phyloP scores from a whole-genome alignment of 30 jellyfish, hydroid and myxozoan genomes.

The Sanderia malayensis region DNA sequence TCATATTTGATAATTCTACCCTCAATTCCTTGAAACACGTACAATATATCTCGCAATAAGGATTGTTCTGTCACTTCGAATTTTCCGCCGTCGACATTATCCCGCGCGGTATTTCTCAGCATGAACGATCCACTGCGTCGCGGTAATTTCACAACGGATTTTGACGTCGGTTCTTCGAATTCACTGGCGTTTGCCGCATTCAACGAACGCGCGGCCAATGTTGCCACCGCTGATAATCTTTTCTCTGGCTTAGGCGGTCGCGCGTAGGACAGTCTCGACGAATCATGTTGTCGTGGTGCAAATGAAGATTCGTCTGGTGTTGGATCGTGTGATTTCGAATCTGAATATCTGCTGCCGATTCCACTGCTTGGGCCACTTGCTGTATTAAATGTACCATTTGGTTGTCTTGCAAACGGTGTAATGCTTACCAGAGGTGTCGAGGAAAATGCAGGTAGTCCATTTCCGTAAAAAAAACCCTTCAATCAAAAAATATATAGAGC shows the following conservation, averaged over 20 bases:
- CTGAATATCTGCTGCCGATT: constrained; percentile 74
- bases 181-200: constrained; percentile 50
- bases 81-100: constrained; percentile 74
- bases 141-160: constrained; percentile 48
- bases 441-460: constrained; percentile 77
- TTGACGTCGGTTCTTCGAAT: constrained; percentile 15
- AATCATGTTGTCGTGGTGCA: constrained; percentile 49
- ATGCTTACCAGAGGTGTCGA: constrained; percentile 57
- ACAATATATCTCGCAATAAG: constrained; percentile 80
- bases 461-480: constrained; percentile 77
- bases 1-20: constrained; percentile 85
- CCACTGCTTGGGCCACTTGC: constrained; percentile 85
- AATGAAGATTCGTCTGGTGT: constrained; percentile 79
- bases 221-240: constrained; percentile 84
- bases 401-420: constrained; percentile 20
- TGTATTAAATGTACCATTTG: constrained; percentile 42
- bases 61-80: constrained; percentile 92
- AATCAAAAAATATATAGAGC: background rate
- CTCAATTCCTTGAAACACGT: constrained; percentile 97
- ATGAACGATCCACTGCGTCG: constrained; percentile 59
- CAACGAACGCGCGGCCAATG: constrained; percentile 85
- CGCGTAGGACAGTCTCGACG: constrained; percentile 11
- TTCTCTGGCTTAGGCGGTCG: constrained; percentile 70
- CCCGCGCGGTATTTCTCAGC: constrained; percentile 53
- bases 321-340: constrained; percentile 56